A percentile compares a stretch with the other conserved stretches of the same genome.
phyloP scores from a whole-genome alignment of 1,140 invertebrate genomes.

The Coboldia fuscipes region DNA sequence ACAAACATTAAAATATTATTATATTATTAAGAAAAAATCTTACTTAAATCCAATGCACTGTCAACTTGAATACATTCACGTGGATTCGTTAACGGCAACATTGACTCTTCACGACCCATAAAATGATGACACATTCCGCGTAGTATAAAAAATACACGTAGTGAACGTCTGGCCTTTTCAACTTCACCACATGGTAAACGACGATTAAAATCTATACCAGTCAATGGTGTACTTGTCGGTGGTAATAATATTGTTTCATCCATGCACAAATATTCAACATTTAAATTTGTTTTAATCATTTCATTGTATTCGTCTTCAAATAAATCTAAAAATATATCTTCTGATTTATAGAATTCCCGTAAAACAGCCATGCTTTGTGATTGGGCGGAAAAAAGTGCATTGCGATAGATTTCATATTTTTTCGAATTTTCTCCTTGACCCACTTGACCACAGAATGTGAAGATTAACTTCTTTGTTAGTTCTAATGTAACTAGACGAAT shows the following conservation, averaged over 20 bases:
- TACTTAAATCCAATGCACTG: slow-evolving; percentile 85
- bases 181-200: slow-evolving; percentile 90
- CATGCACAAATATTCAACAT: slow-evolving; percentile 86
- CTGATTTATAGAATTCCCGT: slow-evolving; percentile 89
- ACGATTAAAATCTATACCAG: slow-evolving; percentile 87
- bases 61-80: slow-evolving; percentile 73
- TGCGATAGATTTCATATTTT: slow-evolving; percentile 25
- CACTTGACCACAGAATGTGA: slow-evolving; percentile 39
- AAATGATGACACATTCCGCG: slow-evolving; percentile 64
- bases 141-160: slow-evolving; percentile 85
- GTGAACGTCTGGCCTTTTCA: slow-evolving; percentile 78
- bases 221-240: slow-evolving; percentile 90
- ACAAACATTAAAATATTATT: neutral
- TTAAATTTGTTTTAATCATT: slow-evolving; percentile 66
- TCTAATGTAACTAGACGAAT: slow-evolving; percentile 85
- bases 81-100: slow-evolving; percentile 84
- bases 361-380: slow-evolving; percentile 71
- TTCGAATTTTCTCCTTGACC: slow-evolving; percentile 24
- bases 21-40: slow-evolving; percentile 11
- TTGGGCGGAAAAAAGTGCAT: slow-evolving; percentile 36
- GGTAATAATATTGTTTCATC: slow-evolving; percentile 91
- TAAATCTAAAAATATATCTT: slow-evolving; percentile 97
- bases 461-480: slow-evolving; percentile 58
- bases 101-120: slow-evolving; percentile 59
- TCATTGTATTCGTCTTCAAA: slow-evolving; percentile 96